A percentile compares a stretch with the other conserved stretches of the same genome.
Conservation (phyloP, 2,797 vertebrate genomes). For the Kryptopterus vitreolus region DNA sequence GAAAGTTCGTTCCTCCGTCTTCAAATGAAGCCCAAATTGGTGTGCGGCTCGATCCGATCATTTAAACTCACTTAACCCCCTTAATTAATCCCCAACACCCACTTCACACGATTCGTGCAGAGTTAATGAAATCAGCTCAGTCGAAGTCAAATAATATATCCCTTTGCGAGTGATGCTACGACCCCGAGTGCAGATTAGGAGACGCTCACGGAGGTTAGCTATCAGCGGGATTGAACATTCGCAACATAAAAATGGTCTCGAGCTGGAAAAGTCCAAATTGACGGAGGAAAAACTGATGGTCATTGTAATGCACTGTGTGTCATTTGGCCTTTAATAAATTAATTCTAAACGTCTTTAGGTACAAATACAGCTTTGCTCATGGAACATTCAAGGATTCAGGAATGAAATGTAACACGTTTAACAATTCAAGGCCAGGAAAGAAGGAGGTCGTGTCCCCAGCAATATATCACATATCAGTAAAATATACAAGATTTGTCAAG, state of each 20-base stretch:
- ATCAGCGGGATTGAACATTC: slow-evolving; percentile 24
- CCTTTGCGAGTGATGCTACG: slow-evolving; percentile 40
- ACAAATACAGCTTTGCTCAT: neutral
- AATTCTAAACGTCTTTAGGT: neutral
- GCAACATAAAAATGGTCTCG: slow-evolving; percentile 21
- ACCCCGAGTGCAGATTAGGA: slow-evolving; percentile 47
- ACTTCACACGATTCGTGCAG: slow-evolving; percentile 46
- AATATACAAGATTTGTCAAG: neutral
- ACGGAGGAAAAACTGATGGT: neutral
- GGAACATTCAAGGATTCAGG: neutral
- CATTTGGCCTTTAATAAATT: slow-evolving; percentile 13
- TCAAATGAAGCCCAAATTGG: slow-evolving; percentile 65
- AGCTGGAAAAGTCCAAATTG: slow-evolving; percentile 20
- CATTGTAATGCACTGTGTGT: neutral
- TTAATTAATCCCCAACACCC: slow-evolving; percentile 64
- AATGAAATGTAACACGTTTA: neutral
- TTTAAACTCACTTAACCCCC: slow-evolving; percentile 71
- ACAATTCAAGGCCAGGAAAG: slow-evolving; percentile 5
- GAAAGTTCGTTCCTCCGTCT: slow-evolving; percentile 60
- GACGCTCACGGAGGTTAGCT: slow-evolving; percentile 34
- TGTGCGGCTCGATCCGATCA: slow-evolving; percentile 66
- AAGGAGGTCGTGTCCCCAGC: neutral
- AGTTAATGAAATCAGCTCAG: slow-evolving; percentile 67
- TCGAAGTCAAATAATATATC: slow-evolving; percentile 58
- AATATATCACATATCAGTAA: neutral